These are phyloP conservation scores for Tiliqua scincoides DNA, from an alignment of 2,113 vertebrate genomes.

Conservation along the genomic window DNA sequence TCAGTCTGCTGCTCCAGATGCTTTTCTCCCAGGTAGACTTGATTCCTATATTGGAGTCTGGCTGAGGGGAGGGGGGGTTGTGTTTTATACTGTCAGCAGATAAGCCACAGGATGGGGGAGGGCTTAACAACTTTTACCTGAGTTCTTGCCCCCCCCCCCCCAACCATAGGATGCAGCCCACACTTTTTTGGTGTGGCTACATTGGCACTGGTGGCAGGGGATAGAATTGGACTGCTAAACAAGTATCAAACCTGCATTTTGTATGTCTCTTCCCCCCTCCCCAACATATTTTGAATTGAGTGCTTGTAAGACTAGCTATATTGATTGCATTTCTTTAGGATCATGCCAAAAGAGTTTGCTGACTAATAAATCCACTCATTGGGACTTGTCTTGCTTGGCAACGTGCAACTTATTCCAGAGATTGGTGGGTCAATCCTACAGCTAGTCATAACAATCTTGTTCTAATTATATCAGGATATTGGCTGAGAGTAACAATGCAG, in stretches of 20 bases:
- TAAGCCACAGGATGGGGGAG: too few relatives aligned
- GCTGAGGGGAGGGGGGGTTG: neutral
- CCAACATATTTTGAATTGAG: neutral
- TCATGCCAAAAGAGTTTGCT: neutral
- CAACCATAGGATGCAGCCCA: too few relatives aligned
- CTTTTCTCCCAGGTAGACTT: neutral
- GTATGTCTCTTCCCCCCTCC: too few relatives aligned
- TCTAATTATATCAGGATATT: neutral
- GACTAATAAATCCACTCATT: conserved; percentile 3
- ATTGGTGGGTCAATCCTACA: neutral
- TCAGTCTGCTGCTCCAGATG: too few relatives aligned
- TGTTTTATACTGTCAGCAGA: neutral
- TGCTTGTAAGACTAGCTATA: neutral
- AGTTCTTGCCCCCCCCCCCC: neutral
- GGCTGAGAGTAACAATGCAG: neutral
- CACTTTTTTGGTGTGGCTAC: too few relatives aligned
- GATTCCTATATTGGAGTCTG: neutral
- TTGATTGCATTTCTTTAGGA: neutral
- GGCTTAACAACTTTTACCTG: neutral
- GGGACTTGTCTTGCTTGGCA: conserved; percentile 11
- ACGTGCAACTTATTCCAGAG: neutral
- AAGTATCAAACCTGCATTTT: neutral
- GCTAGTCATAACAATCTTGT: neutral
- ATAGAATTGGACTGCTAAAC: neutral
- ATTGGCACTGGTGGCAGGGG: too few relatives aligned